Conservation (phyloP, 2,797 vertebrate genomes). For the Chelon auratus region DNA sequence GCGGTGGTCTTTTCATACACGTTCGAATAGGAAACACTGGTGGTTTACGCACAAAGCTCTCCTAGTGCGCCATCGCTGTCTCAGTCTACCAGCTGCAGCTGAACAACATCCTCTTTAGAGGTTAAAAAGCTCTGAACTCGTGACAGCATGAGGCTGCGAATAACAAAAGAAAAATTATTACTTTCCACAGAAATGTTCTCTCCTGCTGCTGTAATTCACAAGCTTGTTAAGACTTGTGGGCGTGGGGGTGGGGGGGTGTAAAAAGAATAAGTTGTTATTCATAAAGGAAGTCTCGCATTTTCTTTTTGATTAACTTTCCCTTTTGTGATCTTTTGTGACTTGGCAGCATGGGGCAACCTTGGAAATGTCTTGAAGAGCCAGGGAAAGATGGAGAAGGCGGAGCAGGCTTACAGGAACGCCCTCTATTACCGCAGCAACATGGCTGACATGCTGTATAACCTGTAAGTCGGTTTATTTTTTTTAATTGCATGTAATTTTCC, state of each 20-base stretch:
- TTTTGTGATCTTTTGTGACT: constrained; percentile 17
- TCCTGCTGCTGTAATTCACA: constrained; percentile 27
- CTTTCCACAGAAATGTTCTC: constrained; percentile 19
- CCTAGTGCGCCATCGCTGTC: constrained; percentile 40
- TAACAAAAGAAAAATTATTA: constrained; percentile 46
- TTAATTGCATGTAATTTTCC: background rate
- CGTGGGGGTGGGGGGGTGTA: too few species aligned
- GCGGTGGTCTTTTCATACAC: constrained; percentile 61
- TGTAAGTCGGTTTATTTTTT: constrained; percentile 85
- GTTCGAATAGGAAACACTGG: constrained; percentile 41
- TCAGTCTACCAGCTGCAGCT: constrained; percentile 35
- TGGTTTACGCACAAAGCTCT: constrained; percentile 48
- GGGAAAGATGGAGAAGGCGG: constrained; percentile 94
- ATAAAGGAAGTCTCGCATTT: background rate
- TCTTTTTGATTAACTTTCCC: constrained; percentile 45
- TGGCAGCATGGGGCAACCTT: constrained; percentile 98
- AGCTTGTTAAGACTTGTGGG: constrained; percentile 31
- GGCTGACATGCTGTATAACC: constrained; percentile 99
- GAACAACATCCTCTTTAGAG: constrained; percentile 24
- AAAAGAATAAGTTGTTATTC: background rate
- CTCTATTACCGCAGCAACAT: constrained; percentile 99
- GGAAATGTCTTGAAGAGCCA: constrained; percentile 99
- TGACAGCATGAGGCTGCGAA: constrained; percentile 23
- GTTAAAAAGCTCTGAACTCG: constrained; percentile 22
- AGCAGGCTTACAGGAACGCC: constrained; percentile 96